phyloP scores from a whole-genome alignment of 1,140 invertebrate genomes.

The Metaphire vulgaris region DNA sequence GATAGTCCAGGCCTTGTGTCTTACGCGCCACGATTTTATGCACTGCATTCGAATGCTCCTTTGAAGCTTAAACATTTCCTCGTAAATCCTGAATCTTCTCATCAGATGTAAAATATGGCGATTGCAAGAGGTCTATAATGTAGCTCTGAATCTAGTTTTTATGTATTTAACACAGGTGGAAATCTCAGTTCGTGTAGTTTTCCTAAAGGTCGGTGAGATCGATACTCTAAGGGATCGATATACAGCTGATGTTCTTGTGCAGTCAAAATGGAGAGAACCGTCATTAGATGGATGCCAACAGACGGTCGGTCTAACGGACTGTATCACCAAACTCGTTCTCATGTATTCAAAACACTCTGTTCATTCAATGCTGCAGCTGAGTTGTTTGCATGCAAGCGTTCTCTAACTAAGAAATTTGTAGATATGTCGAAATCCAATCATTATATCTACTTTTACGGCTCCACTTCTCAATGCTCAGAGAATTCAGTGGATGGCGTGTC shows the following conservation, averaged over 20 bases:
- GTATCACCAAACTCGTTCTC: background rate
- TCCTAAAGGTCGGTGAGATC: constrained; percentile 35
- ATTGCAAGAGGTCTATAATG: too few relatives aligned
- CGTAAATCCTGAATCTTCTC: too few relatives aligned
- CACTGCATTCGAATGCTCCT: too few relatives aligned
- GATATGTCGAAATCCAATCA: too few relatives aligned
- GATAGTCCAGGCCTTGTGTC: too few relatives aligned
- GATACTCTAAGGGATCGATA: constrained; percentile 50
- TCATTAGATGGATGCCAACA: constrained; percentile 35
- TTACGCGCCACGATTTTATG: too few relatives aligned
- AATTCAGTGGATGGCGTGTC: too few relatives aligned
- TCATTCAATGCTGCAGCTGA: background rate
- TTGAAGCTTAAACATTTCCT: too few relatives aligned
- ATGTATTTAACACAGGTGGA: constrained; percentile 31
- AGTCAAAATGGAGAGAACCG: constrained; percentile 49
- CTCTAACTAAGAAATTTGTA: background rate
- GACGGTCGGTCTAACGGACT: background rate
- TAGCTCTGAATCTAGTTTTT: too few relatives aligned
- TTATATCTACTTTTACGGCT: too few relatives aligned
- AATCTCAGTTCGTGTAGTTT: constrained; percentile 14
- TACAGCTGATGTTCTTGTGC: constrained; percentile 48
- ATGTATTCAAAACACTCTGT: background rate
- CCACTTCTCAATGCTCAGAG: too few relatives aligned
- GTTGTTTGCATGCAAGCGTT: background rate
- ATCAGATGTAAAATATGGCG: too few relatives aligned